Conservation (phyloP, 53 echinoderm and acorn worm species). For the Paracentrotus lividus region DNA sequence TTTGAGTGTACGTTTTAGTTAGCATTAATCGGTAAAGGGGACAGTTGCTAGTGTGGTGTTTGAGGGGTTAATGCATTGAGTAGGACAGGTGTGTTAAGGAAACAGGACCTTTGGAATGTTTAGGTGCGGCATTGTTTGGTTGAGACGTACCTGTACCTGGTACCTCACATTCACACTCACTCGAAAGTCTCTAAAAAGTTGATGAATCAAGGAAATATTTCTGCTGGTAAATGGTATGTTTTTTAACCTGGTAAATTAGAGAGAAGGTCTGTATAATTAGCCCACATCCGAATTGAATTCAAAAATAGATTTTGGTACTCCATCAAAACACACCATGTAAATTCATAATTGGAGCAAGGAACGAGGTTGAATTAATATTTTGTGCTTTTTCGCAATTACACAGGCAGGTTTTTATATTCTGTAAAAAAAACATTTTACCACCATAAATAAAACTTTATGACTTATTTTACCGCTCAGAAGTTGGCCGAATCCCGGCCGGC, state of each 20-base stretch:
- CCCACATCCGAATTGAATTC: no score
- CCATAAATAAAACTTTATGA: not conserved
- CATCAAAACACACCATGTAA: not conserved
- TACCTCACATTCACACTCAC: not conserved
- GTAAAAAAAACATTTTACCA: not conserved
- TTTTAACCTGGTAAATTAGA: no score
- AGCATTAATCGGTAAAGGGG: no score
- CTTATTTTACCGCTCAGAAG: not conserved
- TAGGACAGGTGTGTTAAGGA: not conserved
- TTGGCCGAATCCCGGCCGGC: not conserved
- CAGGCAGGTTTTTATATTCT: not conserved
- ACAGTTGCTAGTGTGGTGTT: no score
- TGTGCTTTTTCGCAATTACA: not conserved
- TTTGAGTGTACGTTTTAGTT: no score
- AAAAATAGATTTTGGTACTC: no score
- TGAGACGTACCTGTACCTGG: not conserved
- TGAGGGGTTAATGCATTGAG: no score
- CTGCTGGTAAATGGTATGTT: no score
- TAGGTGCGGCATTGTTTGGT: not conserved
- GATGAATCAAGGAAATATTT: not conserved
- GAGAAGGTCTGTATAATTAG: no score
- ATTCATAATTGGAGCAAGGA: not conserved
- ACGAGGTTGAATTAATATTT: not conserved
- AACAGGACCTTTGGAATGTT: conserved; percentile 37
- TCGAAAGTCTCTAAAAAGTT: not conserved